Conservation (phyloP, 2,797 vertebrate species). For the Tympanoctomys barrerae region DNA sequence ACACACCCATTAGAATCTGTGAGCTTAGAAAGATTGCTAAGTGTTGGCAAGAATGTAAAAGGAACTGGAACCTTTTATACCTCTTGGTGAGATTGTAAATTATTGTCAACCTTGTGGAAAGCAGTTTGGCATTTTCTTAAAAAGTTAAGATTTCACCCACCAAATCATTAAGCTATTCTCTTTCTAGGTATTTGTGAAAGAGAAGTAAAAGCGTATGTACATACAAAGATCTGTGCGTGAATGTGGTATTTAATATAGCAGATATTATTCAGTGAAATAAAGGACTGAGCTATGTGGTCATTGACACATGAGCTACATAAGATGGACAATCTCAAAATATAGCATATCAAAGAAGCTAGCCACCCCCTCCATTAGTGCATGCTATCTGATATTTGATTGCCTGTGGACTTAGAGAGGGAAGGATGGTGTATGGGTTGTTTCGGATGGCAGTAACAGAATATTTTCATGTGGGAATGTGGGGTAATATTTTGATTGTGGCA, state of each 20-base stretch:
- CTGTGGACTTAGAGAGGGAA: neutral
- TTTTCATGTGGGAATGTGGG: neutral
- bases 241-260: neutral
- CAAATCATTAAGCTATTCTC: neutral
- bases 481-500: neutral
- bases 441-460: neutral
- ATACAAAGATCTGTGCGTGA: neutral
- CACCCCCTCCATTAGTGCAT: neutral
- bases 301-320: neutral
- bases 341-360: slow-evolving; percentile 3
- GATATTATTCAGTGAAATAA: neutral
- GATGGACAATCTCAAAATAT: neutral
- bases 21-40: neutral
- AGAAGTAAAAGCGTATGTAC: neutral
- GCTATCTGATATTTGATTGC: neutral
- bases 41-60: neutral
- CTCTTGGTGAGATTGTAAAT: neutral
- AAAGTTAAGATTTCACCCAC: neutral
- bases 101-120: neutral
- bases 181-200: neutral
- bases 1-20: neutral
- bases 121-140: neutral
- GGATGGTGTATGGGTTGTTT: neutral
- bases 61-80: too few relatives aligned
- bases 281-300: neutral